Conservation (phyloP, 1,140 invertebrate species). For the Aphaenogaster ashmeadi region DNA sequence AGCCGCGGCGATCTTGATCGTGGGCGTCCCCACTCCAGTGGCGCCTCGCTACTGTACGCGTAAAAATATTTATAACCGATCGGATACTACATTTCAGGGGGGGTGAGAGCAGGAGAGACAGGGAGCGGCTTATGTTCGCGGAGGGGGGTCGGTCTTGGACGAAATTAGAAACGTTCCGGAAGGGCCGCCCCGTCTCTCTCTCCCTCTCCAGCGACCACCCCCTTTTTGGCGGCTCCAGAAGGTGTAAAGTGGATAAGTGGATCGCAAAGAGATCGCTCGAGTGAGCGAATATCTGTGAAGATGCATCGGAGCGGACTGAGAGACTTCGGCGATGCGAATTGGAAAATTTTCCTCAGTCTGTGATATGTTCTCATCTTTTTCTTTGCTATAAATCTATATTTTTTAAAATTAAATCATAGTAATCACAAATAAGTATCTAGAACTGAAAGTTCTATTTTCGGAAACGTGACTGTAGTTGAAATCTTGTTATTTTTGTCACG, state of each 20-base stretch:
- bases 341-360: neutral
- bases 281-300: neutral
- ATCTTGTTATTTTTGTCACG: constrained; percentile 8
- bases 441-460: neutral
- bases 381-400: neutral
- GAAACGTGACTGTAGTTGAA: neutral
- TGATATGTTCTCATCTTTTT: neutral
- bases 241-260: constrained; percentile 52
- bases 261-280: constrained; percentile 27
- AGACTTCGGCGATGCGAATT: neutral
- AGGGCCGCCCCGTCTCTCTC: constrained; percentile 7
- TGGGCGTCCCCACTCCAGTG: constrained; percentile 73
- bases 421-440: neutral
- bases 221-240: constrained; percentile 44
- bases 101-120: constrained; percentile 9
- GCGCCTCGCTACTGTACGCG: constrained; percentile 60
- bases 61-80: constrained; percentile 87
- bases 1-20: constrained; percentile 56
- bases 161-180: constrained; percentile 56
- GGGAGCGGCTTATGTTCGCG: constrained; percentile 27
- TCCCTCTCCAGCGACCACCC: constrained; percentile 31
- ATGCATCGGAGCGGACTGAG: neutral
- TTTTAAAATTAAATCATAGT: neutral
- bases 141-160: constrained; percentile 30
- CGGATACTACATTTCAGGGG: constrained; percentile 47